Evolutionary conservation across 2,888 invertebrate species (phyloP).

Genomic region (Epinotia brunnichana): DNA sequence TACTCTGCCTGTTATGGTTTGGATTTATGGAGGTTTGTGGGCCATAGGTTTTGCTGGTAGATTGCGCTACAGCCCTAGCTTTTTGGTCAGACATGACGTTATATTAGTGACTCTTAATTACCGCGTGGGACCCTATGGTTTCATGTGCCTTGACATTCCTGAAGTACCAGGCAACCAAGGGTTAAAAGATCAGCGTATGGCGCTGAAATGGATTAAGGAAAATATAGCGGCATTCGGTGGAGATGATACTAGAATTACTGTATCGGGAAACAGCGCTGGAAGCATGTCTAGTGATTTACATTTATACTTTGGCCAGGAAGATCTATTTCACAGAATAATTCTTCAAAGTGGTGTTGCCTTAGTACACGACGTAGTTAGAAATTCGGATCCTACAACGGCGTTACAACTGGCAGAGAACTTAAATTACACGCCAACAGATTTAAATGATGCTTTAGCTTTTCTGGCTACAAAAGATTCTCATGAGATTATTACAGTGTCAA

Average conservation of each 20-base stretch:
- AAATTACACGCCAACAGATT: conserved; percentile 51
- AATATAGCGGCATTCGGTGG: conserved; percentile 67
- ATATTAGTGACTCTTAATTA: conserved; percentile 64
- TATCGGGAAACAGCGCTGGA: conserved; percentile 63
- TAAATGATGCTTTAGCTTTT: conserved; percentile 54
- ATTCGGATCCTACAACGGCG: no score
- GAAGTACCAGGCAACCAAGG: conserved; percentile 68
- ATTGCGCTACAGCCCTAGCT: conserved; percentile 55
- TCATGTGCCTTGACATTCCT: conserved; percentile 63
- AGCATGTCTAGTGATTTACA: conserved; percentile 60
- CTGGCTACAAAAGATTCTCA: no score
- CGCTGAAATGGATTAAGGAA: conserved; percentile 62
- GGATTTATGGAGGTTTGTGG: conserved; percentile 62
- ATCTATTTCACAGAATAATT: conserved; percentile 58
- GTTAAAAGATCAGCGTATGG: conserved; percentile 63
- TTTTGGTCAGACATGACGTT: conserved; percentile 61
- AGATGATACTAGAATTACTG: conserved; percentile 59
- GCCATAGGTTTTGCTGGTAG: conserved; percentile 55
- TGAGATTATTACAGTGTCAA: no score
- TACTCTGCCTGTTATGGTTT: conserved; percentile 61
- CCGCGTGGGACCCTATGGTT: conserved; percentile 64
- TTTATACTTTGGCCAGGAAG: conserved; percentile 54
- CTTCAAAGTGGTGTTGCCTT: conserved; percentile 61
- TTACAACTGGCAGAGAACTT: conserved; percentile 54
- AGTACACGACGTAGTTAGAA: no score